Percentiles rank a stretch among this genome's conserved stretches.
Evolutionary conservation across 1,140 invertebrate genomes (phyloP).

Genomic region (Brachionus koreanus): DNA sequence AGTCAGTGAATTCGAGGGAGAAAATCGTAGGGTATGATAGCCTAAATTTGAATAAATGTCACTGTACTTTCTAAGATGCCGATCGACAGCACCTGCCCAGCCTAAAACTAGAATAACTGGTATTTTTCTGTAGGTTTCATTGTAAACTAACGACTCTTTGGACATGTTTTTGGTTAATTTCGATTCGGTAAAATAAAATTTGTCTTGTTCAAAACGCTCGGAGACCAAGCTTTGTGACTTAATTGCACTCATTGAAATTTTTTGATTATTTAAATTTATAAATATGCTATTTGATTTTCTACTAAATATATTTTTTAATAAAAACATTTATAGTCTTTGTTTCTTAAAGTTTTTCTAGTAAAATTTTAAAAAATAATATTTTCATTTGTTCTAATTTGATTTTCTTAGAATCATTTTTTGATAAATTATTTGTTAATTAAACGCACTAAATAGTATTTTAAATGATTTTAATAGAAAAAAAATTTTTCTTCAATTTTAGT

Average conservation of each 20-base stretch:
- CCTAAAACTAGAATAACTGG: slow-evolving; percentile 11
- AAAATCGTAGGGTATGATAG: slow-evolving; percentile 38
- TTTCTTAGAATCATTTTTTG: no score
- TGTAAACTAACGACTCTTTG: neutral
- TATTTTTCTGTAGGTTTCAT: neutral
- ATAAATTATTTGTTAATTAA: no score
- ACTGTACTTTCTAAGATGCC: slow-evolving; percentile 3
- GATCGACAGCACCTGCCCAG: slow-evolving; percentile 8
- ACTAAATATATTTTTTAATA: neutral
- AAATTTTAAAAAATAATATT: neutral
- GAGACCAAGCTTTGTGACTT: neutral
- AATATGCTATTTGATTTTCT: neutral
- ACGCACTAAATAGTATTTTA: no score
- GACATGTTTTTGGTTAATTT: neutral
- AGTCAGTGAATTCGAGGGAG: slow-evolving; percentile 26
- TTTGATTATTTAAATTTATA: neutral
- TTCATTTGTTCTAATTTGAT: no score
- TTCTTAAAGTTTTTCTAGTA: no score
- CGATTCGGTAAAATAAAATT: slow-evolving; percentile 11
- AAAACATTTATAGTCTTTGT: neutral
- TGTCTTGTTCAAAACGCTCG: neutral
- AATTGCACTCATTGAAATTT: neutral
- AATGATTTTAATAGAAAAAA: no score
- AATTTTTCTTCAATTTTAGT: no score
- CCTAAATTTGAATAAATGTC: slow-evolving; percentile 5